Percentiles rank a stretch among this genome's conserved stretches.
These are phyloP conservation scores for Pomacea maculata DNA, from an alignment of 1,140 invertebrate species.

Conservation along the genomic window DNA sequence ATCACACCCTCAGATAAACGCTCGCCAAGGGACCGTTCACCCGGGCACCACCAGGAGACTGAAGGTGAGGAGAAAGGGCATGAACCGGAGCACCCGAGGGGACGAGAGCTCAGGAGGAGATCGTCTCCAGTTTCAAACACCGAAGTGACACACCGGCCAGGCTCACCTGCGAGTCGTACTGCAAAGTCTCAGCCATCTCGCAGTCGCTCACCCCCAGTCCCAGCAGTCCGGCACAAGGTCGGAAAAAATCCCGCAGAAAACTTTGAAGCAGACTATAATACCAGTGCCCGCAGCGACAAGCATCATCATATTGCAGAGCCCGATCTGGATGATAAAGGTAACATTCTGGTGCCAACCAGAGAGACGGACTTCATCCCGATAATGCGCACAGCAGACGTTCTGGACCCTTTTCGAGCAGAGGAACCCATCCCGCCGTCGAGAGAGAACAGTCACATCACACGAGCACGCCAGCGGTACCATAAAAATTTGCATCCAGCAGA, in stretches of 20 bases:
- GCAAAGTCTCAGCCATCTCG: conserved; percentile 5
- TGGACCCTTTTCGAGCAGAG: conserved; percentile 59
- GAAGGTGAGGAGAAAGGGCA: not conserved
- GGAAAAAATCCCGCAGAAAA: not conserved
- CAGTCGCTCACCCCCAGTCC: conserved; percentile 48
- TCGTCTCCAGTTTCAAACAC: not conserved
- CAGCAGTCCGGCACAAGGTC: conserved; percentile 46
- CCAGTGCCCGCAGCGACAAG: conserved; percentile 22
- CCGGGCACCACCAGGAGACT: not conserved
- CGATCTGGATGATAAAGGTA: conserved; percentile 19
- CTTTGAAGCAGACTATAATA: conserved; percentile 27
- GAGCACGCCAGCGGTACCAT: conserved; percentile 59
- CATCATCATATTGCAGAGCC: conserved; percentile 12
- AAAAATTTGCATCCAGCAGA: conserved; percentile 57
- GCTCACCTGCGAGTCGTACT: not conserved
- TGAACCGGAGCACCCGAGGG: not conserved
- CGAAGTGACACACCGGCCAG: not conserved
- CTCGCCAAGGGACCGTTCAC: not conserved
- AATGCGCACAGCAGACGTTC: conserved; percentile 59
- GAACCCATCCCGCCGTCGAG: conserved; percentile 60
- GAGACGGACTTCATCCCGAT: conserved; percentile 62
- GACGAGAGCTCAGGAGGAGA: not conserved
- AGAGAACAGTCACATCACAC: conserved; percentile 54
- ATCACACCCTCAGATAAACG: conserved; percentile 43
- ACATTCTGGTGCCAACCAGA: conserved; percentile 26